These are phyloP conservation scores for Diceros bicornis DNA, from an alignment of 2,797 vertebrate genomes.

Conservation along the genomic window DNA sequence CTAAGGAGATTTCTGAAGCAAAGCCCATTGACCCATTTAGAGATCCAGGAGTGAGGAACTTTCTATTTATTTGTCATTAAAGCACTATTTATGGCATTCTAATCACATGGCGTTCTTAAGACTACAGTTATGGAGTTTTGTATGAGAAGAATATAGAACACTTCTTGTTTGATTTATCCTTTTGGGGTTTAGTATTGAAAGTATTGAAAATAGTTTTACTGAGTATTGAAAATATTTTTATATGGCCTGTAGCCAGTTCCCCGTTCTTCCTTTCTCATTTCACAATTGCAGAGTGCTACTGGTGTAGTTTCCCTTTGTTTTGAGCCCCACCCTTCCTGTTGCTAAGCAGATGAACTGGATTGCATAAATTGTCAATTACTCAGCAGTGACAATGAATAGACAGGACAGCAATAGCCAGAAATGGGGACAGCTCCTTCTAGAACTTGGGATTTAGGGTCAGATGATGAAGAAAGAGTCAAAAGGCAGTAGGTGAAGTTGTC, in stretches of 20 bases:
- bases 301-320: slow-evolving; percentile 81
- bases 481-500: background rate
- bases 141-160: slow-evolving; percentile 18
- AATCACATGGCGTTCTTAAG: background rate
- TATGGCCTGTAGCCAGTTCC: background rate
- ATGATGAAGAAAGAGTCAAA: slow-evolving; percentile 35
- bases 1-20: background rate
- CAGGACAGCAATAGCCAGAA: slow-evolving; percentile 68
- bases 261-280: slow-evolving; percentile 48
- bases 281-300: slow-evolving; percentile 53
- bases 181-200: slow-evolving; percentile 46
- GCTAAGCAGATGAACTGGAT: slow-evolving; percentile 82
- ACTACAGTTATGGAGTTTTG: slow-evolving; percentile 32
- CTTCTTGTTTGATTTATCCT: slow-evolving; percentile 42
- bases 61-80: slow-evolving; percentile 64
- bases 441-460: slow-evolving; percentile 65
- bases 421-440: slow-evolving; percentile 64
- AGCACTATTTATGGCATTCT: slow-evolving; percentile 80
- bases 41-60: background rate
- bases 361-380: slow-evolving; percentile 82
- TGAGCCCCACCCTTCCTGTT: slow-evolving; percentile 84
- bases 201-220: slow-evolving; percentile 32
- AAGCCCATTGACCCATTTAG: background rate
- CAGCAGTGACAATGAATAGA: slow-evolving; percentile 68
- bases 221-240: slow-evolving; percentile 23